Evolutionary conservation across 1,140 invertebrate species (phyloP).

Genomic region (Zaprionus ornatus): DNA sequence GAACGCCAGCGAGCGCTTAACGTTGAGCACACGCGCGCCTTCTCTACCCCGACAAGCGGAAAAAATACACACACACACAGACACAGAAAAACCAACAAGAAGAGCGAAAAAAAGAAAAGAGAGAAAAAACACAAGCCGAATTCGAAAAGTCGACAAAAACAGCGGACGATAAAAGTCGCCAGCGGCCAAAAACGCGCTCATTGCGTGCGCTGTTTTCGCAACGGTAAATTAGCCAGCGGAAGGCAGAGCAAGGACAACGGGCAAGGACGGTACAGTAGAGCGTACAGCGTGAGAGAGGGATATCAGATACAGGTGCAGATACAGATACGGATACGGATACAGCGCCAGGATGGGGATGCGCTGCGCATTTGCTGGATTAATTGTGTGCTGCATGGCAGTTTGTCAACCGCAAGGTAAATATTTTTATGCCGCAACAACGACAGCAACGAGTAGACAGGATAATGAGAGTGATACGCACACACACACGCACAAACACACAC

Average conservation of each 20-base stretch:
- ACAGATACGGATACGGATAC: conserved; percentile 16
- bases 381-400: conserved; percentile 79
- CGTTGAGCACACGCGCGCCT: conserved; percentile 52
- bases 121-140: conserved; percentile 16
- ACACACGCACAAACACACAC: conserved; percentile 14
- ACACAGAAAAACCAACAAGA: conserved; percentile 21
- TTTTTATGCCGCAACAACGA: conserved; percentile 52
- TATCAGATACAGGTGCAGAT: conserved; percentile 19
- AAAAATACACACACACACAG: neutral
- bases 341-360: conserved; percentile 62
- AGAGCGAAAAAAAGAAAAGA: conserved; percentile 8
- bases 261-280: neutral
- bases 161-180: conserved; percentile 73
- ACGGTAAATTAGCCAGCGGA: conserved; percentile 60
- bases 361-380: conserved; percentile 80
- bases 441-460: conserved; percentile 43
- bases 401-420: conserved; percentile 83
- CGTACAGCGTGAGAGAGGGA: neutral
- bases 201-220: conserved; percentile 75
- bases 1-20: conserved; percentile 64
- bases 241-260: neutral
- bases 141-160: conserved; percentile 47
- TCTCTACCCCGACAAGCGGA: neutral
- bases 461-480: conserved; percentile 53
- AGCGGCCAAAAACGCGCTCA: conserved; percentile 77